These are phyloP conservation scores for Scyliorhinus canicula DNA, from an alignment of 2,797 vertebrate species.

Conservation along the genomic window DNA sequence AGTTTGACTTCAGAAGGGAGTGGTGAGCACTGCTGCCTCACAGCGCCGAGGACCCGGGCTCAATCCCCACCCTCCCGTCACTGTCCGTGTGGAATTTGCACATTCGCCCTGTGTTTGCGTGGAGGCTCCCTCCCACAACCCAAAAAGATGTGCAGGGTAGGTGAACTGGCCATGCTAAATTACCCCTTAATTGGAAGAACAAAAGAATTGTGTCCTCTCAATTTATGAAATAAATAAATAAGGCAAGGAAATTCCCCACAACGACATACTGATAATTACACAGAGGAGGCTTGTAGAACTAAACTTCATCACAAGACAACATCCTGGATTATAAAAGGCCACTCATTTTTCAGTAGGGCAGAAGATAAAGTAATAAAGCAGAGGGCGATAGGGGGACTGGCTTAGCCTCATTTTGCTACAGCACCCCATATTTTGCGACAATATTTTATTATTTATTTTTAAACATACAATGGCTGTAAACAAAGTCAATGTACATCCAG, in stretches of 20 bases:
- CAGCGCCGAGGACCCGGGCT: too few species aligned
- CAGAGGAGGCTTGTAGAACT: background rate
- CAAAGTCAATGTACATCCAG: slow-evolving; percentile 9
- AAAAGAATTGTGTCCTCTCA: too few species aligned
- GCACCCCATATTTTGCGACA: background rate
- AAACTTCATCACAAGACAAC: background rate
- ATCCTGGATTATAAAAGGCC: background rate
- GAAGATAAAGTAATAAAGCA: background rate
- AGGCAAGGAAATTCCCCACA: background rate
- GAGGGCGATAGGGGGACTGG: too few species aligned
- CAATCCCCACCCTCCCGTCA: too few species aligned
- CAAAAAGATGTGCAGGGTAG: too few species aligned
- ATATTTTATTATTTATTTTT: slow-evolving; percentile 22
- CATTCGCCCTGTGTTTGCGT: too few species aligned
- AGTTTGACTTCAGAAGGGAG: background rate
- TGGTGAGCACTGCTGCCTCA: too few species aligned
- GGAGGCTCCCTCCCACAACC: too few species aligned
- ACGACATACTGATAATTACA: background rate
- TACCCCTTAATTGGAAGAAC: too few species aligned
- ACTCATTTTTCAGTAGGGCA: background rate
- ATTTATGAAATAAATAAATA: too few species aligned
- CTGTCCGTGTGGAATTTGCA: too few species aligned
- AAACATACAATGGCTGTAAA: slow-evolving; percentile 5
- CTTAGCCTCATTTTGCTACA: background rate
- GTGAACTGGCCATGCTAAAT: too few species aligned